Base-by-base conservation (phyloP, 1,140 invertebrate species). In the Zelostemma sp. region DNA sequence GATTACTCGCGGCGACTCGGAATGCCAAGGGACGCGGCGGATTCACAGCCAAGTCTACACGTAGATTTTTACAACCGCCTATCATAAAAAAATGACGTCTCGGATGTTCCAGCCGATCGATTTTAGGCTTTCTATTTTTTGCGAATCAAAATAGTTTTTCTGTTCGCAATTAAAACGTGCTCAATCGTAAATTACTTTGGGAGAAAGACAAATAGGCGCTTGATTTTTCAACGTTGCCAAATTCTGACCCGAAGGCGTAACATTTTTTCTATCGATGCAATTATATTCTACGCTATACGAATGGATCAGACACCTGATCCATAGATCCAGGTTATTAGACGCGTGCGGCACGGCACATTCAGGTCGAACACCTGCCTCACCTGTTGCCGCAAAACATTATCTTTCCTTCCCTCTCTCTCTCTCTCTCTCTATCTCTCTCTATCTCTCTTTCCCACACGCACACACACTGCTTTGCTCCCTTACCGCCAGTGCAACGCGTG, bases 311-410 rank as follows among this genome's bases (percentile, higher is more conserved):
- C 77, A 81, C 75, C 82, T 82, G 81, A 84, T 83, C 80, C 80
- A 80, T 83, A 83, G 78, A 81, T 82, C 67, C 72, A 82, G 76
- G 74, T 84, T 81, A 82, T 83, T 83, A 84, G 80, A 83, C 77
- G 76, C 78, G 81, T 80, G 79, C 79, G 74, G 72, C 76, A 73
- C 73, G 80, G 79, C 79, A n/a, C n/a, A 80, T 83, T 81, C 82
- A 84, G 80, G 81, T 81, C 75, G 80, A 80, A 77, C 84, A 85
- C 82, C 84, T 85, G 84, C 79, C 75, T 85, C 83, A 85, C 84
- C 84, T 85, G 84, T 85, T 85, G 83, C 83, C 69, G 80, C 82
- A 85, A 85, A 84, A 84, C 84, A 84, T 83, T 84, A 84, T 84
- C 81, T 80, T 75, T 68, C 66, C 53, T 74, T 67, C 54, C 60